Base-by-base conservation (phyloP, 2,888 invertebrate genomes). In the Cerastis rubricosa region DNA sequence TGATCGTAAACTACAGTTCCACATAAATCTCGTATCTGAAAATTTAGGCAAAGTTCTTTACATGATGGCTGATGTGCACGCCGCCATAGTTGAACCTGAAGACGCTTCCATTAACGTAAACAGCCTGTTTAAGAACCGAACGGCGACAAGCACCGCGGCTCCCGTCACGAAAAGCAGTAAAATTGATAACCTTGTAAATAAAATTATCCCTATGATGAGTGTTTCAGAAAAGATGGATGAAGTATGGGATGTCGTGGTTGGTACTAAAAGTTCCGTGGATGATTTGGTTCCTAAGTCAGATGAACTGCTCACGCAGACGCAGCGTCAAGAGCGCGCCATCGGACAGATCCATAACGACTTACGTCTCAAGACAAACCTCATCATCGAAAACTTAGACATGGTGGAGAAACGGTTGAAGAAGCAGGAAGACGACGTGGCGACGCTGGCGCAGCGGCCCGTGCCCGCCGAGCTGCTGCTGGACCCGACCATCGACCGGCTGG, bases 141-240 rank as follows among this genome's bases (percentile, higher is more conserved):
- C 97, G 0, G 96, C 97, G 1, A 97, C 98, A 0, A 97, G 97
- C 70, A 97, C 97, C 0, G 95, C 97, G n/a, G 93, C 97, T 45
- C 97, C 98, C 0, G 89, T 97, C 12, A 92, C 97, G 22, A 97
- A 97, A 89, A 97, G 97, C 22, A 98, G 98, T 91, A 99, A 98
- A 95, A 97, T 98, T 84, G 98, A 99, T 94, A 97, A 97, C 7
- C 97, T 99, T 49, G 98, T 98, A 1, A 98, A 98, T 90, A 98
- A 98, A 94, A 98, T 98, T 92, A 97, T 98, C 85, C 98, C 99
- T 0, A 98, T 98, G 96, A 97, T 98, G 90, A 98, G 98, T 74
- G 98, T 98, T 1, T 98, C 98, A 0, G 98, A 98, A 91, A 98
- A 98, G 94, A 98, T 99, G 98, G 98, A 99, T 89, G 98, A 99